Conservation (phyloP, 2,113 vertebrate genomes). For the Meles meles region DNA sequence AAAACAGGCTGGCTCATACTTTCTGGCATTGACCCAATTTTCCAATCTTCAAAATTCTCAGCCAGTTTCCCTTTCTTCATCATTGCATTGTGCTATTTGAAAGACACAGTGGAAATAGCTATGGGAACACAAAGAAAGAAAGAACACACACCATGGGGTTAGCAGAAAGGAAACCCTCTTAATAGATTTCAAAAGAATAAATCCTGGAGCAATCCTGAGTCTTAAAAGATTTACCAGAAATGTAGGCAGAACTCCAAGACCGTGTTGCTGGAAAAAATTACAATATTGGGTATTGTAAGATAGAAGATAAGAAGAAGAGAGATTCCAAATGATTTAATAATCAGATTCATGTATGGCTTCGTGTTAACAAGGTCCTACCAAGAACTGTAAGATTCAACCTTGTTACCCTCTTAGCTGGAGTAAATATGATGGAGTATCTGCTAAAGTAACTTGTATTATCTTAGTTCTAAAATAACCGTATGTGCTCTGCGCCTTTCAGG, state of each 20-base stretch:
- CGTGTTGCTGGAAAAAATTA: constrained; percentile 30
- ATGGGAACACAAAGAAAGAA: constrained; percentile 65
- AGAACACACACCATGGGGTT: constrained; percentile 57
- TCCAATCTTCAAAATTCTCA: constrained; percentile 64
- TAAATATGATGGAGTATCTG: background rate
- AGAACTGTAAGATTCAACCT: background rate
- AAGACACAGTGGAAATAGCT: constrained; percentile 69
- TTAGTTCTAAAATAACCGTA: background rate
- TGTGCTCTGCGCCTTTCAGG: background rate
- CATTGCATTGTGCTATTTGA: constrained; percentile 65
- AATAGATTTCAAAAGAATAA: constrained; percentile 69
- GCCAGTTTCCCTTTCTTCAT: constrained; percentile 61
- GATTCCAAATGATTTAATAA: constrained; percentile 7
- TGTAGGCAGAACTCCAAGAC: constrained; percentile 56
- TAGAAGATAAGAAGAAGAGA: constrained; percentile 37
- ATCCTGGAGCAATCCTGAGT: constrained; percentile 49
- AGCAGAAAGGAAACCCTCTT: constrained; percentile 60
- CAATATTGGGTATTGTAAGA: background rate
- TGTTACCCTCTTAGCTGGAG: background rate
- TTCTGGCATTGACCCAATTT: constrained; percentile 60
- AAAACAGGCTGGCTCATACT: constrained; percentile 7
- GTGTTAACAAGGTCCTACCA: background rate
- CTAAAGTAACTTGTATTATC: background rate
- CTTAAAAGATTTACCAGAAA: constrained; percentile 69
- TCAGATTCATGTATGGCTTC: background rate